These are phyloP conservation scores for Sphaeridia pumilis DNA, from an alignment of 2,888 invertebrate genomes.

Conservation along the genomic window DNA sequence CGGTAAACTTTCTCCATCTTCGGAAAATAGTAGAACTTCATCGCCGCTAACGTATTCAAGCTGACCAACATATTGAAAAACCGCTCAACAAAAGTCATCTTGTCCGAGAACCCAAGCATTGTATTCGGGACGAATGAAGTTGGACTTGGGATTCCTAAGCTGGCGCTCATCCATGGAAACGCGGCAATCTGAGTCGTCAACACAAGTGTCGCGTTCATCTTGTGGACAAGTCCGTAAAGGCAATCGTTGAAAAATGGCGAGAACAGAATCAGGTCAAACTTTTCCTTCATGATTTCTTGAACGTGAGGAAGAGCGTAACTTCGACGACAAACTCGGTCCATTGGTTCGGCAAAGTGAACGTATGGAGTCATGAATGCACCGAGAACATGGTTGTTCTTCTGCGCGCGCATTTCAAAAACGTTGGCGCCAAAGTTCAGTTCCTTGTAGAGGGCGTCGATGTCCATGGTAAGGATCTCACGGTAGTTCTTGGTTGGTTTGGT, in stretches of 20 bases:
- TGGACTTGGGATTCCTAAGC: conserved; percentile 9
- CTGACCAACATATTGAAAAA: conserved; percentile 1
- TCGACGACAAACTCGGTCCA: neutral
- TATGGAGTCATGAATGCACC: neutral
- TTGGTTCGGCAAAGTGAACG: neutral
- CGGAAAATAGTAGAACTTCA: neutral
- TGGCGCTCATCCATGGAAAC: neutral
- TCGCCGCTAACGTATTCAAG: neutral
- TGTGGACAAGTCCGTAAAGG: conserved; percentile 9
- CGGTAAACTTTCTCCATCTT: conserved; percentile 7
- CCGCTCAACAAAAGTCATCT: conserved; percentile 15
- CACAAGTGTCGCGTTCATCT: conserved; percentile 10
- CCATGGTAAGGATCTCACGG: conserved; percentile 6
- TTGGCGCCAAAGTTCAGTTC: conserved; percentile 1
- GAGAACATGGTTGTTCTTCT: neutral
- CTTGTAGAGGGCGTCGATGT: conserved; percentile 1
- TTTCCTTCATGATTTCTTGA: conserved; percentile 9
- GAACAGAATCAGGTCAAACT: conserved; percentile 16
- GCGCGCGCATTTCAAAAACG: conserved; percentile 5
- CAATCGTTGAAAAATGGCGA: conserved; percentile 15
- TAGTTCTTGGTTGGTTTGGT: conserved; percentile 24
- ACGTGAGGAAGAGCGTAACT: conserved; percentile 10
- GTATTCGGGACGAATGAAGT: conserved; percentile 16
- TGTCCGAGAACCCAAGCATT: neutral
- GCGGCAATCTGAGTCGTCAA: conserved; percentile 4